Evolutionary conservation across 2,888 invertebrate genomes (phyloP).

Genomic region (Metacarcinus magister): DNA sequence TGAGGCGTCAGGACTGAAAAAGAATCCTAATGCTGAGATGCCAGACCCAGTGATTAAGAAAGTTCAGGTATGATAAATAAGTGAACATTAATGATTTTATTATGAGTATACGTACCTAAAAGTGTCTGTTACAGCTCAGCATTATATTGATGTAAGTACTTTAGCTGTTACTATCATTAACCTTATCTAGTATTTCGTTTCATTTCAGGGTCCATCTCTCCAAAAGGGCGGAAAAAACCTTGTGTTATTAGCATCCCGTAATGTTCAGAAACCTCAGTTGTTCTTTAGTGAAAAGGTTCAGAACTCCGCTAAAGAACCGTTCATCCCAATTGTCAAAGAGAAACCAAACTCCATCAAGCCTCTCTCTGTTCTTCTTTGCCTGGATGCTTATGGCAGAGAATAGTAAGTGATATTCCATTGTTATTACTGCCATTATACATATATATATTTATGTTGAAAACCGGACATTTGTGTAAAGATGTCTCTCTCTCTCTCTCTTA

Average conservation of each 20-base stretch:
- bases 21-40: conserved; percentile 85
- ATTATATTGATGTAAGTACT: not conserved
- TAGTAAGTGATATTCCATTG: conserved; percentile 74
- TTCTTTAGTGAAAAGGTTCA: conserved; percentile 90
- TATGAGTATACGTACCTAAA: too few relatives aligned
- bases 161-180: not conserved
- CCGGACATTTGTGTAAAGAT: too few relatives aligned
- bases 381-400: conserved; percentile 87
- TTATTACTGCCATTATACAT: not conserved
- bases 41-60: conserved; percentile 64
- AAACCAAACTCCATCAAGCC: conserved; percentile 96
- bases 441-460: not conserved
- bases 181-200: not conserved
- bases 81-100: not conserved
- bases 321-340: conserved; percentile 92
- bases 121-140: not conserved
- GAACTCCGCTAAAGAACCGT: conserved; percentile 90
- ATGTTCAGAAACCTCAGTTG: conserved; percentile 89
- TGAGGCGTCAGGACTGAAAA: conserved; percentile 88
- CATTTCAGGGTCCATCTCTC: conserved; percentile 32
- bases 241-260: conserved; percentile 81
- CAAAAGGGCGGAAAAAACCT: conserved; percentile 83
- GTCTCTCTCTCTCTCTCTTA: too few relatives aligned
- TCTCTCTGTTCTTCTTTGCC: conserved; percentile 89
- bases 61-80: conserved; percentile 57